Base-by-base conservation (phyloP, 2,113 vertebrate genomes). In the Ctenomys sociabilis region DNA sequence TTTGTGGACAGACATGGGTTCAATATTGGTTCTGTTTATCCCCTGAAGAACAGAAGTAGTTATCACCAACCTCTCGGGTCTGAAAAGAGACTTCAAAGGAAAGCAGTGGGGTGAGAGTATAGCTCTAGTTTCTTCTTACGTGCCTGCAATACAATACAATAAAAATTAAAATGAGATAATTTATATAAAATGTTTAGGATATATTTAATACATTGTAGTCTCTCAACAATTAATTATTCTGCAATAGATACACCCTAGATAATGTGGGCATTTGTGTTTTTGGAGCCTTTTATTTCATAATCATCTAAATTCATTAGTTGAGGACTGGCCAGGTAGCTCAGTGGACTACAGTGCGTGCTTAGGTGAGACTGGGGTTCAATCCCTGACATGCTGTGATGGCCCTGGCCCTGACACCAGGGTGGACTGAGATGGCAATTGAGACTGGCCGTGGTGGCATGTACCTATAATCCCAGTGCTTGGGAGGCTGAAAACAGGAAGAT, bases 141-240 rank as follows among this genome's bases (percentile, higher is more conserved):
- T 26, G 30, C 35, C 11, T 37, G 7, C n/a, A 12, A 12, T 24
- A 21, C 21, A 70, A 52, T 86, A 32, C 30, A 64, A 70, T 11
- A 86, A 45, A 35, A 52, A n/a, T n/a, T 72, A 72, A 88, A 88
- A 57, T 70, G 64, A 70, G 45, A 70, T 11, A 85, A 80, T 82
- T 82, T 61, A 52, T 57, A 3, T 40, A 89, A 91, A 91, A 64
- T 90, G 17, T 32, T 32, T 59, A 9, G 35, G 68, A 21, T 40
- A 45, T 16, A 91, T 61, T 0, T 77, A 61, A 13, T 88, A 88
- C 3, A 57, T 78, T 87, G 24, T 85, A 75, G 64, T 9, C 88
- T 57, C 30, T 91, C 45, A 93, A 80, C 12, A 89, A 90, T 72
- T 64, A 43, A 10, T 88, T 63, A 43, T 91, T 81, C 45, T 89